Base-by-base conservation (phyloP, 2,113 vertebrate genomes). In the Silurus asotus region DNA sequence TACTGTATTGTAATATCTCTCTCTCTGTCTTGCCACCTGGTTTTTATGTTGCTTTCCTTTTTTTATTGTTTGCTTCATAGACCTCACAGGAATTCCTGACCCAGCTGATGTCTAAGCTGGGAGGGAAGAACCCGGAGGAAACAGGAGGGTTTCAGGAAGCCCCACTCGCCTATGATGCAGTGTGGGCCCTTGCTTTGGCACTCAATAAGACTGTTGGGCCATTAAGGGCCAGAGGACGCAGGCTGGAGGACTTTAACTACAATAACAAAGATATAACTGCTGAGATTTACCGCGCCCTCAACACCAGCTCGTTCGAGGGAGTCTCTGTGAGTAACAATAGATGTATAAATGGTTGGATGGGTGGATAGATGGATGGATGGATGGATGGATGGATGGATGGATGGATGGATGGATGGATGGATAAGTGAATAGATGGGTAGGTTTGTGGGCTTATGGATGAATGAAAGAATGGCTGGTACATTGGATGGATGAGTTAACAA, bases 211-310 rank as follows among this genome's bases (percentile, higher is more conserved):
- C 98, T 0, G 97, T 97, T 0, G 94, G 95, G 0, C 96, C 96
- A 8, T 92, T 97, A 88, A 96, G 95, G 49, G 95, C 96, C 81
- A 96, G 92, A 37, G 97, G 96, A 0, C 89, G 97, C 8, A 93
- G 96, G 2, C 89, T 99, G 88, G 98, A 99, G 88, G 97, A 98
- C 91, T 99, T 99, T 93, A 99, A 99, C 93, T 99, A 99, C 89
- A 98, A 98, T 94, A 98, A 98, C 93, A 96, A 96, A 80, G 97
- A 96, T 89, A 98, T 99, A 88, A 99, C 97, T 0, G 94, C 97
- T 0, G 97, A 99, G 90, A 98, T 99, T 92, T 99, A 99, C 93
- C 90, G 96, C 3, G 98, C 98, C 0, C 96, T 99, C 93, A 99
- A 99, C 94, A 98, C 97, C 3, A 99, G 97, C 0, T 97, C 97